Conservation (phyloP, 2,113 vertebrate species). For the Nyctibius bracteatus region DNA sequence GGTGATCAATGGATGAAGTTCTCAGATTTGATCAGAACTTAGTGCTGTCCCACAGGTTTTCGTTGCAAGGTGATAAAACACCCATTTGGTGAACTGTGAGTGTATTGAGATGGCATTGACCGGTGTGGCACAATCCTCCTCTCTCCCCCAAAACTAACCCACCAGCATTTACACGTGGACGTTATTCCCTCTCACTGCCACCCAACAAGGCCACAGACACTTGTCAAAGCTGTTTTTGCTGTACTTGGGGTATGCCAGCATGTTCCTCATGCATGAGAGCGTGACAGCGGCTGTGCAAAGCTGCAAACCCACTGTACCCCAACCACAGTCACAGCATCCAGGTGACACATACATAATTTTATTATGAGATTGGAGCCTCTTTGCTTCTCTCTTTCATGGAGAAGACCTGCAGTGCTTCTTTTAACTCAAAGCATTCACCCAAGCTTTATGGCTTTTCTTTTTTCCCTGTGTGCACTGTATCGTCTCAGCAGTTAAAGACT, state of each 20-base stretch:
- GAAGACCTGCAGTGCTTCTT: not conserved
- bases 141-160: not conserved
- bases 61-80: not conserved
- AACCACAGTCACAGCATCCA: not conserved
- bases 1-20: not conserved
- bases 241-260: not conserved
- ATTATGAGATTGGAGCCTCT: not conserved
- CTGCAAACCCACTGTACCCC: not conserved
- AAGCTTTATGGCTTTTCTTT: not conserved
- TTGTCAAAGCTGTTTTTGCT: not conserved
- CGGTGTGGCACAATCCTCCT: not conserved
- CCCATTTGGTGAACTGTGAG: not conserved
- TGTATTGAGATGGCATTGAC: not conserved
- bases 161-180: not conserved
- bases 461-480: not conserved
- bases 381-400: not conserved
- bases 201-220: fast-evolving
- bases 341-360: not conserved
- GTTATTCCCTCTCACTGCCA: not conserved
- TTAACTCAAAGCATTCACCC: not conserved
- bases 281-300: not conserved
- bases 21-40: not conserved
- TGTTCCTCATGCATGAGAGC: not conserved
- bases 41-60: not conserved
- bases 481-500: conserved; percentile 3